Percentiles rank a stretch among this genome's conserved stretches.
phyloP scores from a whole-genome alignment of 1,140 invertebrate genomes.

The Drosophila gunungcola region DNA sequence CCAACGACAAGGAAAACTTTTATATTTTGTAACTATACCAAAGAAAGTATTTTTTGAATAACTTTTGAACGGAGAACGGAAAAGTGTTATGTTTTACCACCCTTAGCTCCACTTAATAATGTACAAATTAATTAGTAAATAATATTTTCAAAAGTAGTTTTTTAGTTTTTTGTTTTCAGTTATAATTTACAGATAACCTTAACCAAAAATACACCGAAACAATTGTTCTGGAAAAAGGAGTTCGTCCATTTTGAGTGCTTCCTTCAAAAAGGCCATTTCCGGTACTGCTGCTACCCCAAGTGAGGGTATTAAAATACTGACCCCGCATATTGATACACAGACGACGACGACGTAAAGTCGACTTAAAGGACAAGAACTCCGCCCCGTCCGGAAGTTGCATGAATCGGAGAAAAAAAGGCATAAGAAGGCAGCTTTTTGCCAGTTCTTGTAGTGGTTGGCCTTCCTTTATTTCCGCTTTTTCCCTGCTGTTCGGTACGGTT shows the following conservation, averaged over 20 bases:
- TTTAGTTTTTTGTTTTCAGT: no score
- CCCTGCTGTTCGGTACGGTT: conserved; percentile 48
- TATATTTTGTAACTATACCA: no score
- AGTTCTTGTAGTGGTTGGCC: conserved; percentile 36
- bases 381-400: conserved; percentile 35
- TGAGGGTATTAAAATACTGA: conserved; percentile 45
- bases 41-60: no score
- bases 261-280: conserved; percentile 6
- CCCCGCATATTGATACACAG: conserved; percentile 59
- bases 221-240: not conserved
- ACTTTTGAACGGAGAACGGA: no score
- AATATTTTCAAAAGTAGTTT: no score
- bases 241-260: conserved; percentile 6
- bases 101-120: no score
- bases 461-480: conserved; percentile 29
- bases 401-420: conserved; percentile 31
- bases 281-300: conserved; percentile 5
- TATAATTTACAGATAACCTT: no score
- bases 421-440: conserved; percentile 40
- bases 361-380: conserved; percentile 54
- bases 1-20: no score
- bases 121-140: no score
- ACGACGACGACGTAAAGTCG: conserved; percentile 60
- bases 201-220: no score
- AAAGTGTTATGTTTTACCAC: no score